Base-by-base conservation (phyloP, 1,140 invertebrate species). In the Bombus affinis region DNA sequence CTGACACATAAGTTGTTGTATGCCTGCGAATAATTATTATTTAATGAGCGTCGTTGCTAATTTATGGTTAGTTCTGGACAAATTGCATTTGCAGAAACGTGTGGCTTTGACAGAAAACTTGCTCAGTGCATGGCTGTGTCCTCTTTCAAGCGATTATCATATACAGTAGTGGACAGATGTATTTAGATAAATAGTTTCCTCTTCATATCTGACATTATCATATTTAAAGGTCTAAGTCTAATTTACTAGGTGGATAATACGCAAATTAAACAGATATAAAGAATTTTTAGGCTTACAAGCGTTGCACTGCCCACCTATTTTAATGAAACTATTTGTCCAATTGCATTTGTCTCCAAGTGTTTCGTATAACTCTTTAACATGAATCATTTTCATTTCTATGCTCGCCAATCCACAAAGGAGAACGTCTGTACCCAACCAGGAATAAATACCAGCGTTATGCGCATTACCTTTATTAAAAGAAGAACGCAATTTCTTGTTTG, bases 361-460 rank as follows among this genome's bases (percentile, higher is more conserved):
- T 47, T 84, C 39, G 80, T 79, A 86, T 72, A 89, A 70, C 57
- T 71, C 81, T 86, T 86, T 88, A 88, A 88, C 85, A 72, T 88
- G 75, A 77, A 77, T 77, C 87, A 86, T 91, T 91, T 90, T 91
- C 82, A 91, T 91, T 91, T 91, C 87, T 91, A 91, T 94, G 93
- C 93, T 91, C 93, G 91, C 93, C 92, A 87, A 92, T 91, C 90
- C 86, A 88, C 90, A 84, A 93, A 94, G 93, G 93, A 93, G 92
- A 93, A 87, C 92, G 92, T 92, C 89, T 93, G 72, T 94, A 93
- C 86, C 90, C 92, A 81, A 92, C 91, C 82, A 93, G 92, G 92
- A 94, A 93, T 93, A 94, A 94, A 92, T 93, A 92, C 83, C 92
- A 93, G 82, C 92, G 92, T 62, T 93, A 91, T 87, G 86, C 88